Evolutionary conservation across 2,797 vertebrate species (phyloP).

Genomic region (Erethizon dorsatum): DNA sequence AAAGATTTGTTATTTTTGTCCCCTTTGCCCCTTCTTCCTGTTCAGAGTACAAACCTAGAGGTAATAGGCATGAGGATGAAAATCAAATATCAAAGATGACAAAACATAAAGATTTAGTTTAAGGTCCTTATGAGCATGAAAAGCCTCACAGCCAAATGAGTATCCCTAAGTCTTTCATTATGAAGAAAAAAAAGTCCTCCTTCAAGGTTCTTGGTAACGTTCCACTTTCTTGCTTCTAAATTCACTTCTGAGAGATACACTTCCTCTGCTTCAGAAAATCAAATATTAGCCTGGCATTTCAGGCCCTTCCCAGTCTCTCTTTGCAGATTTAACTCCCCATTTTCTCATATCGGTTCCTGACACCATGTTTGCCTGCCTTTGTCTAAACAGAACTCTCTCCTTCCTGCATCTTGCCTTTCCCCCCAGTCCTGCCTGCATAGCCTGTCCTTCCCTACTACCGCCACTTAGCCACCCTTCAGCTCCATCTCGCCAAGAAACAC

Average conservation of each 20-base stretch:
- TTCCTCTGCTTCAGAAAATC: background rate
- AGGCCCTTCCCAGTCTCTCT: background rate
- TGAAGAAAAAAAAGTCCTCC: background rate
- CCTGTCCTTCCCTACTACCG: background rate
- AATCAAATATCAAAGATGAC: background rate
- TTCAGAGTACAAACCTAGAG: background rate
- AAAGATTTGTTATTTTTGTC: background rate
- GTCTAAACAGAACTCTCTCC: background rate
- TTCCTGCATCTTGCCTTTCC: background rate
- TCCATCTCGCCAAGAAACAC: background rate
- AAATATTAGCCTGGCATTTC: background rate
- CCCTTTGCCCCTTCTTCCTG: background rate
- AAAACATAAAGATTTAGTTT: background rate
- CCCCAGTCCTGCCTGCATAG: background rate
- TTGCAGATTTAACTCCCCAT: background rate
- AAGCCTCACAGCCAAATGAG: background rate
- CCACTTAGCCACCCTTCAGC: too few relatives aligned
- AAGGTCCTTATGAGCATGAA: rapidly evolving
- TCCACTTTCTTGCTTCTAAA: background rate
- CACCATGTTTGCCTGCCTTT: background rate
- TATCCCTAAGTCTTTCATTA: background rate
- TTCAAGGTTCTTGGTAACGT: background rate
- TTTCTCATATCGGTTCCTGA: background rate
- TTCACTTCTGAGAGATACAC: background rate
- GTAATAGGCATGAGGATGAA: background rate